These are phyloP conservation scores for Dermatophagoides farinae DNA, from an alignment of 1,140 invertebrate species.

Conservation along the genomic window DNA sequence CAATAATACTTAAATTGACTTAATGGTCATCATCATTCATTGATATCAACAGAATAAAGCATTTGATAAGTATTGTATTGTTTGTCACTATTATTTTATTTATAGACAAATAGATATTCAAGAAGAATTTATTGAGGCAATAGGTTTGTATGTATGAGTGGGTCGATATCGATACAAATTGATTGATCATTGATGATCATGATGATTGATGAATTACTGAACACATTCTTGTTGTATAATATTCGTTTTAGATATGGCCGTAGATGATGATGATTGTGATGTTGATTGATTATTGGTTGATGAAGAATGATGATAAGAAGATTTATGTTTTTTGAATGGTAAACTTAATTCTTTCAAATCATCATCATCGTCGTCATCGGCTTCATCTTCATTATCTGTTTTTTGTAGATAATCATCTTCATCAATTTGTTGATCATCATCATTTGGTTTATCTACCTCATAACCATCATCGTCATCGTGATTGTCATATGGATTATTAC, in stretches of 20 bases:
- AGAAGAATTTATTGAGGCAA: too few species aligned
- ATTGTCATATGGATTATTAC: neutral
- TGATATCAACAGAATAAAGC: too few species aligned
- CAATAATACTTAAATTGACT: too few species aligned
- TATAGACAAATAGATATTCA: too few species aligned
- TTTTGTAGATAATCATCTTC: conserved; percentile 6
- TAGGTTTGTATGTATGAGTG: too few species aligned
- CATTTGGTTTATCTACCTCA: neutral
- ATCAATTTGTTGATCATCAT: neutral
- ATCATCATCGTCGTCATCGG: conserved; percentile 17
- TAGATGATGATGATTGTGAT: neutral
- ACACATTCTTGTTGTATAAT: conserved; percentile 3
- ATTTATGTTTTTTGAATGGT: conserved; percentile 2
- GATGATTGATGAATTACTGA: neutral
- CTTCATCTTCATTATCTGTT: conserved; percentile 9
- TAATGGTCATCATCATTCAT: too few species aligned
- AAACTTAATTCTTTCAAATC: conserved; percentile 12
- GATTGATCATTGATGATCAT: neutral
- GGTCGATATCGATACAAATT: too few species aligned
- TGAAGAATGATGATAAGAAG: neutral
- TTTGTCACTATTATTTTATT: too few species aligned
- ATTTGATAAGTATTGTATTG: too few species aligned
- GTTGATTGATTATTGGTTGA: neutral
- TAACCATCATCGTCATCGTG: neutral
- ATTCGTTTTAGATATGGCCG: neutral